Conservation (phyloP, 2,888 invertebrate genomes). For the Meghimatium bilineatum region DNA sequence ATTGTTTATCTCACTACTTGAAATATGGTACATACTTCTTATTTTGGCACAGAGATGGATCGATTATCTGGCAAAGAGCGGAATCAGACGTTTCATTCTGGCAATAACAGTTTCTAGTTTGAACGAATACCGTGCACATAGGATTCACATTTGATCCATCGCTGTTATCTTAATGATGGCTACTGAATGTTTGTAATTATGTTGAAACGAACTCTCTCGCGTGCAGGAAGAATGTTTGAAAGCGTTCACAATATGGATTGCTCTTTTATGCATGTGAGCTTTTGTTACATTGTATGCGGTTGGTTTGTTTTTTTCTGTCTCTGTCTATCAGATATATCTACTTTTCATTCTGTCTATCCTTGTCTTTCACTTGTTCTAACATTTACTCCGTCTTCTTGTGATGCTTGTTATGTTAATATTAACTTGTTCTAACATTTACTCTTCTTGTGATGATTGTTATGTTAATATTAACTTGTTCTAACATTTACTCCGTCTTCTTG, state of each 20-base stretch:
- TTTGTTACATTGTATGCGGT: too few species aligned
- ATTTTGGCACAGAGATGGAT: not conserved
- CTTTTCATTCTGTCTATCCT: too few species aligned
- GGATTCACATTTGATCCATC: not conserved
- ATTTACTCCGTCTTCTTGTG: too few species aligned
- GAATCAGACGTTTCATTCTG: slow-evolving; percentile 1
- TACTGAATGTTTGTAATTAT: slow-evolving; percentile 17
- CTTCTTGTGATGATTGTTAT: too few species aligned
- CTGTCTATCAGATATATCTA: not conserved
- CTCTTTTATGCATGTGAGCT: too few species aligned
- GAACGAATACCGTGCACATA: not conserved
- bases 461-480: too few species aligned
- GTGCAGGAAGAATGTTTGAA: not conserved
- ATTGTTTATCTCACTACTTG: too few species aligned
- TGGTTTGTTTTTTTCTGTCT: not conserved
- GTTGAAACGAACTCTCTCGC: not conserved
- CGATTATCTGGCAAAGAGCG: not conserved
- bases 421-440: too few species aligned
- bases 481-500: too few species aligned
- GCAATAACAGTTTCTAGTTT: slow-evolving; percentile 12
- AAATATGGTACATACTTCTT: too few species aligned
- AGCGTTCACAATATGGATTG: not conserved
- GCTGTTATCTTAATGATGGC: slow-evolving; percentile 12
- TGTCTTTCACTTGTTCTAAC: too few species aligned
- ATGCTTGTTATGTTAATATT: too few species aligned